A percentile compares a stretch with the other conserved stretches of the same genome.
phyloP scores from a whole-genome alignment of 2,113 vertebrate genomes.

The Centrocercus urophasianus region DNA sequence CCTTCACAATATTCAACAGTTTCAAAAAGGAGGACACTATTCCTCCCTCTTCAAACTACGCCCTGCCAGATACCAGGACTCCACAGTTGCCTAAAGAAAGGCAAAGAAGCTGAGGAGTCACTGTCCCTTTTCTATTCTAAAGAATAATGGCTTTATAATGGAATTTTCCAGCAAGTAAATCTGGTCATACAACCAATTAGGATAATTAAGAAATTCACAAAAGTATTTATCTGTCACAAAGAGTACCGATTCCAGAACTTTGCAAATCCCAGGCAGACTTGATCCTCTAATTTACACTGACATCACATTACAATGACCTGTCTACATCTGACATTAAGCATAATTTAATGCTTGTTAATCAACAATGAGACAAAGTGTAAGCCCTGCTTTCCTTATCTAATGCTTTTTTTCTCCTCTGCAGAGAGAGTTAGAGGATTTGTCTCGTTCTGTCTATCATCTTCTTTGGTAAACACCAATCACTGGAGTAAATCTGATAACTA shows the following conservation, averaged over 20 bases:
- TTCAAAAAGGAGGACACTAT: not conserved
- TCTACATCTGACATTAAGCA: slow-evolving; percentile 8
- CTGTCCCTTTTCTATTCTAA: not conserved
- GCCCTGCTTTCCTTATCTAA: not conserved
- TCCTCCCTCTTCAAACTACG: not conserved
- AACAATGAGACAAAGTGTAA: slow-evolving; percentile 35
- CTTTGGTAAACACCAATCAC: slow-evolving; percentile 61
- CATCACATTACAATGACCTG: not conserved
- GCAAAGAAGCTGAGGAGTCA: not conserved
- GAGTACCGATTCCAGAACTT: not conserved
- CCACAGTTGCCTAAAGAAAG: not conserved
- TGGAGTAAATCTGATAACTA: slow-evolving; percentile 70
- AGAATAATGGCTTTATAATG: not conserved
- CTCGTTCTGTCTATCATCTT: slow-evolving; percentile 49
- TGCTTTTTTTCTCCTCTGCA: not conserved
- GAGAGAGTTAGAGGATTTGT: slow-evolving; percentile 42
- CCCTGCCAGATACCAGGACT: not conserved
- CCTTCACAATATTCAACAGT: not conserved
- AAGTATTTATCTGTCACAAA: not conserved
- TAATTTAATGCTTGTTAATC: slow-evolving; percentile 47
- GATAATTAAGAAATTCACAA: not conserved
- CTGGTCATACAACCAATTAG: not conserved
- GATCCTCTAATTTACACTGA: not conserved
- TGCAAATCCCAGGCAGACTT: not conserved
- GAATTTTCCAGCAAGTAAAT: not conserved